These are phyloP conservation scores for Cephus nigrinus DNA, from an alignment of 2,888 invertebrate species.

Conservation along the genomic window DNA sequence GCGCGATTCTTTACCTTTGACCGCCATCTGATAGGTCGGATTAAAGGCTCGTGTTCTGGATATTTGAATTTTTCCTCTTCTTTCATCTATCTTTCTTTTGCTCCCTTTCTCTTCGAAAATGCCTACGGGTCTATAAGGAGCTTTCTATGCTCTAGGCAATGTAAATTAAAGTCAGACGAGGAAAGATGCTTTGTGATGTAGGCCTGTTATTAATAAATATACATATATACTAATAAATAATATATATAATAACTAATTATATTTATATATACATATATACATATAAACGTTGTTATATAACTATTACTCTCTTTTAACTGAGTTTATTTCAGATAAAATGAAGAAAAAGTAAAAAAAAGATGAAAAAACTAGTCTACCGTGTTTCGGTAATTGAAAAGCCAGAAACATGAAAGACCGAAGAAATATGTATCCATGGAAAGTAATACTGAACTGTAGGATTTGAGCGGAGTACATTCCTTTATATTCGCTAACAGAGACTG, in stretches of 20 bases:
- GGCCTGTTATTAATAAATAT: neutral
- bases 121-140: too few relatives aligned
- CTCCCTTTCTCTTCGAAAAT: neutral
- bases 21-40: neutral
- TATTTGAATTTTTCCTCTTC: neutral
- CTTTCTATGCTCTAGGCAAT: neutral
- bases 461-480: neutral
- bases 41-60: neutral
- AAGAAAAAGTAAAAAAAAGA: slow-evolving; percentile 17
- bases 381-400: slow-evolving; percentile 43
- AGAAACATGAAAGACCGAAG: slow-evolving; percentile 7
- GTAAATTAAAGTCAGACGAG: neutral
- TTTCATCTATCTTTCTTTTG: neutral
- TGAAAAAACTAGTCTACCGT: slow-evolving; percentile 7
- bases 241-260: too few relatives aligned
- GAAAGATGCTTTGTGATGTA: neutral
- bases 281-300: slow-evolving; percentile 44
- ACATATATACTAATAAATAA: neutral
- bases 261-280: too few relatives aligned
- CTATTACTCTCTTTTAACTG: slow-evolving; percentile 32
- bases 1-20: slow-evolving; percentile 2
- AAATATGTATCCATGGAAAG: neutral
- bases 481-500: neutral
- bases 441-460: neutral
- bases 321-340: neutral